These are phyloP conservation scores for Notothenia rossii DNA, from an alignment of 2,113 vertebrate species.

Conservation along the genomic window DNA sequence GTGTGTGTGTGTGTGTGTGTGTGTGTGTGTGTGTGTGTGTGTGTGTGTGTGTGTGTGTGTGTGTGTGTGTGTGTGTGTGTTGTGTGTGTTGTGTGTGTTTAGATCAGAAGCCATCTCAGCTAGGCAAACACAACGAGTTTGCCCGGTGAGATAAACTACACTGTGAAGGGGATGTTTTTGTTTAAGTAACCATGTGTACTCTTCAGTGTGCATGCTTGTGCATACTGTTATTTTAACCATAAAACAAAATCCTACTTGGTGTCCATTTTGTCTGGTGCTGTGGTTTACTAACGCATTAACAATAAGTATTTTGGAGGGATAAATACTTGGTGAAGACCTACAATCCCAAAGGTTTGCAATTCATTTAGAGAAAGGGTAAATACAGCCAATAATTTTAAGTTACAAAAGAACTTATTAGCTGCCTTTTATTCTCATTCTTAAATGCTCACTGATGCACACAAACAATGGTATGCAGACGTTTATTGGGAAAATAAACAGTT, in stretches of 20 bases:
- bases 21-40: too few species aligned
- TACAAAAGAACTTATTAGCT: neutral
- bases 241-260: neutral
- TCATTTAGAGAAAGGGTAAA: neutral
- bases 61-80: too few species aligned
- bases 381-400: neutral
- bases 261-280: conserved; percentile 1
- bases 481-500: neutral
- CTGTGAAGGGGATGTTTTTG: conserved; percentile 1
- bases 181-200: conserved; percentile 8
- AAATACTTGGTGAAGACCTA: conserved; percentile 19
- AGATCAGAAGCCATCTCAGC: conserved; percentile 21
- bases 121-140: conserved; percentile 31
- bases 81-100: neutral
- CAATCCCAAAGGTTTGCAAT: conserved; percentile 24
- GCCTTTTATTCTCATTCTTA: conserved; percentile 17
- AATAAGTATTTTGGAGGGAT: conserved; percentile 16
- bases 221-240: conserved; percentile 21
- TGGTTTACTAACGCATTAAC: conserved; percentile 37
- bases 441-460: neutral
- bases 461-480: conserved; percentile 11
- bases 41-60: too few species aligned
- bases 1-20: too few species aligned
- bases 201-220: neutral
- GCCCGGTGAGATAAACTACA: neutral